Evolutionary conservation across 2,797 vertebrate species (phyloP), one percentile per base, ranked within the genome.

Genomic region (Rhabdomys pumilio): DNA sequence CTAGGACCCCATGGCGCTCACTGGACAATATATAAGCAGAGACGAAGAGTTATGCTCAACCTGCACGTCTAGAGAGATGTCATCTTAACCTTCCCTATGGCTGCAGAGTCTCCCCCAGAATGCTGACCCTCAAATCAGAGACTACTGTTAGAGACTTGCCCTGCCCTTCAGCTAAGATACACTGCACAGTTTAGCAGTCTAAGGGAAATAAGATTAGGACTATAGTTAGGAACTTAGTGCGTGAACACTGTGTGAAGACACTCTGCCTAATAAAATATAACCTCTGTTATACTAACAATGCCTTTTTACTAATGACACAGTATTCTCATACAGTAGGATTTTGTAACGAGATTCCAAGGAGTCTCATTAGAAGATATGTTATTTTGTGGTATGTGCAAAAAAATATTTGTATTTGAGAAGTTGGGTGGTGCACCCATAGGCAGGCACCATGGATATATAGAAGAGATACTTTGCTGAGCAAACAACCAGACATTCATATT

Each of bases 401-500:
- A 86, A 55, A 41, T 38, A 63, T 92, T 89, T 86, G 12, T 75
- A 24, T 81, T 90, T 92, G 55, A 91, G 81, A 65, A 73, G 14
- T 10, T 91, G 80, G 77, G 57, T 77, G 8, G 26, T 24, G 0
- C 55, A 47, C 29, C 44, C 26, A 19, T 7, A 79, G 55, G 47
- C 12, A 15, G 41, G 80, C 61, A 63, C n/a, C 4, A 38, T 15
- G 15, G 47, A n/a, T 44, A 31, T 26, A 17, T 26, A 29, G 69
- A 81, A 61, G 86, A 10, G 0, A 77, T 31, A 17, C 31, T 85
- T 72, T 76, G 24, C 44, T 57, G 55, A 73, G 31, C 8, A 92
- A 50, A 47, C 76, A 9, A 22, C 47, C 59, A 41, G 0, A 10
- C 15, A 15, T 63, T 57, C n/a, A 8, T 65, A 53, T 65, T 89